phyloP scores from a whole-genome alignment of 2,113 vertebrate species.

The Platysternon megacephalum region DNA sequence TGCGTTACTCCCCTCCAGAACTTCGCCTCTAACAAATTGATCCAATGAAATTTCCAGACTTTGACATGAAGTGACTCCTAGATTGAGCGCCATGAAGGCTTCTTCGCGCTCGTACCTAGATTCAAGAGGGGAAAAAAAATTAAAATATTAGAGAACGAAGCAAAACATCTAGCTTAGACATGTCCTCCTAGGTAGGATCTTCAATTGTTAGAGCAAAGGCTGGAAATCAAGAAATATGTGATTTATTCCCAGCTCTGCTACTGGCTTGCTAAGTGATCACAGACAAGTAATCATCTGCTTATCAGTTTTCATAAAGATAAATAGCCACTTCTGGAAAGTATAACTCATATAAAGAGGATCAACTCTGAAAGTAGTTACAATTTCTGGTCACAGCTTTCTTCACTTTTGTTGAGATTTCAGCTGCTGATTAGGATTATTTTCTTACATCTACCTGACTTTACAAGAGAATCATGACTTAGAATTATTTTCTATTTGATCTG shows the following conservation, averaged over 20 bases:
- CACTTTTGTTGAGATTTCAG: neutral
- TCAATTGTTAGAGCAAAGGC: neutral
- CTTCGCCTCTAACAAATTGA: constrained; percentile 98
- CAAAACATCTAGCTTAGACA: neutral
- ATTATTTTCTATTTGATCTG: neutral
- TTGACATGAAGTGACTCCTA: constrained; percentile 97
- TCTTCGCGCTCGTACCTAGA: constrained; percentile 96
- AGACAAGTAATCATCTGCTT: neutral
- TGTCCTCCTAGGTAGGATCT: neutral
- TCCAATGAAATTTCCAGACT: constrained; percentile 98
- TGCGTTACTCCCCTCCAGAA: constrained; percentile 98
- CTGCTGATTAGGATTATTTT: neutral
- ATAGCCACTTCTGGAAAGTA: neutral
- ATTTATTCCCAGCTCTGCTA: neutral
- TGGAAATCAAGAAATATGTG: neutral
- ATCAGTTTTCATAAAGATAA: neutral
- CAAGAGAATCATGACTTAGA: neutral
- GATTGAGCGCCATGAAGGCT: constrained; percentile 97
- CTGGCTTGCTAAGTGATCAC: neutral
- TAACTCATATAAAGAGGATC: neutral
- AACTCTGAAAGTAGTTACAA: neutral
- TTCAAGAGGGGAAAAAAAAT: neutral
- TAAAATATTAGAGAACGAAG: neutral
- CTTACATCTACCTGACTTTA: neutral
- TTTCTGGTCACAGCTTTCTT: neutral